Base-by-base conservation (phyloP, 2,113 vertebrate species). In the Corynorhinus townsendii region DNA sequence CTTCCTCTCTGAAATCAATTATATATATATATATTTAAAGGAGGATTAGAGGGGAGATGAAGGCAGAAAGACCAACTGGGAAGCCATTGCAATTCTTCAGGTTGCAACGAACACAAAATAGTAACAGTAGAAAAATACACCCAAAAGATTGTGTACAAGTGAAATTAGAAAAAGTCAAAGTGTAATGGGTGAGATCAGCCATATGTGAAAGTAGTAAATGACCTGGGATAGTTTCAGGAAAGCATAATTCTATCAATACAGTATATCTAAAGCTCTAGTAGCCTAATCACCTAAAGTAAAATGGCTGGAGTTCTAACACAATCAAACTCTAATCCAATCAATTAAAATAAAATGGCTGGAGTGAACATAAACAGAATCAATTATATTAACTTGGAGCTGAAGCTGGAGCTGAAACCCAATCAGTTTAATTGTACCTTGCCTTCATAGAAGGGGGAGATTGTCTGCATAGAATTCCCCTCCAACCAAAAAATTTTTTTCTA, bases 201-300 rank as follows among this genome's bases (percentile, higher is more conserved):
- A 20, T 90, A 68, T 77, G 72, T 90, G 59, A 59, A 96, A 35
- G 33, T 11, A 79, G 64, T 59, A 35, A 84, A 80, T 87, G 54
- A 90, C 38, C 81, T 82, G 59, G 33, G 49, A 14, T 86, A 16
- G 80, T 95, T 93, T 97, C 76, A 94, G 76, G 82, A 93, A 93
- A 95, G 66, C 77, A 90, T 86, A 93, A 96, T 93, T 93, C 90
- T 91, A 84, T 94, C 94, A 96, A 82, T 56, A 66, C 94, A 96
- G 73, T 56, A 66, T 82, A 90, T 89, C 92, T 88, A 93, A 87
- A 93, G 71, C 28, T 81, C 64, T 84, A 93, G 83, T 82, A 85
- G 85, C 45, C 71, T 97, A 96, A 96, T 97, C 90, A 93, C 76
- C 96, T 82, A 96, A 93, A 95, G 92, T 86, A 84, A 93, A 96